Base-by-base conservation (phyloP, 2,797 vertebrate species). In the Poecilia wingei region DNA sequence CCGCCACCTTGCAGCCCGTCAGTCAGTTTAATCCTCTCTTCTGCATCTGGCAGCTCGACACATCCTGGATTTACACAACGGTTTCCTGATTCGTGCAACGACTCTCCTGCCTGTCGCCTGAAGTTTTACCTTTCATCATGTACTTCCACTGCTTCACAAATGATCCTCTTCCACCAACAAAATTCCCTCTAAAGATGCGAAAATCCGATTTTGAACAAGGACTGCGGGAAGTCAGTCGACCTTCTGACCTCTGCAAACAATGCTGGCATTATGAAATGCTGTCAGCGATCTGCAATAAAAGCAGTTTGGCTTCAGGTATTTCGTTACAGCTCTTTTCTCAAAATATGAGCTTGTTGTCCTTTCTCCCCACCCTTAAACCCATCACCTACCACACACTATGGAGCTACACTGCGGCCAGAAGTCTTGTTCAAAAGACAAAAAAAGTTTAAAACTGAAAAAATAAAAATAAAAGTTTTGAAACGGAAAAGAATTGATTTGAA, bases 11-110 rank as follows among this genome's bases (percentile, higher is more conserved):
- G n/a, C 47, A 68, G 53, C 39, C n/a, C 57, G 12, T 78, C 22
- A 16, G 41, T 75, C 81, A 74, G 74, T 81, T 84, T 87, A 86
- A 92, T 88, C 90, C 84, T 81, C 86, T 91, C 87, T 84, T 87
- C 72, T 81, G 74, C 80, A 80, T 78, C 80, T 83, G 84, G 82
- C 76, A 87, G 84, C 82, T 85, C 85, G 72, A 80, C 12, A 89
- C 84, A 86, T 92, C 86, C 90, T 84, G 87, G 84, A 88, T 86
- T 89, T 90, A 84, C 82, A 85, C 77, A 78, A 83, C 82, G 57
- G 76, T 79, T 81, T 85, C 81, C 73, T 53, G 81, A 82, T 73
- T 70, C 57, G 25, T 57, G 14, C 28, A 41, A 4, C 20, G 73
- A 22, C 0, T 25, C 47, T 76, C 57, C 82, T 8, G 57, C 31